Percentiles rank a stretch among this genome's conserved stretches.
Conservation (phyloP, 2,888 invertebrate species). For the Hipparchia semele region DNA sequence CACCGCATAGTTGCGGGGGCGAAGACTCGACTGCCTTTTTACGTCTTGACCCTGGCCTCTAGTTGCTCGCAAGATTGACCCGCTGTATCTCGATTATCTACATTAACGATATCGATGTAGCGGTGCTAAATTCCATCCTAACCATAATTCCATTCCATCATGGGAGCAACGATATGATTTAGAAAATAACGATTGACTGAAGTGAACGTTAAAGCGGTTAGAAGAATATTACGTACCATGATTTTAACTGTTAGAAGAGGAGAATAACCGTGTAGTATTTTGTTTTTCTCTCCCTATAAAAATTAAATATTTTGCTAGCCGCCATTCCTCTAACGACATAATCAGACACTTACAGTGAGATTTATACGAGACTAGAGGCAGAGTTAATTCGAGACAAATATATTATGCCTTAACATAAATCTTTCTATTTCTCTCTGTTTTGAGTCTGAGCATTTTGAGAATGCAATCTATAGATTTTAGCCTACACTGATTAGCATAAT, state of each 20-base stretch:
- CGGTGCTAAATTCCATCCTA: constrained; percentile 27
- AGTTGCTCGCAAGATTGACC: constrained; percentile 54
- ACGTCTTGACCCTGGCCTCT: constrained; percentile 64
- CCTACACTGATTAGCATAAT: background rate
- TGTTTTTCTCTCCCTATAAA: too few relatives aligned
- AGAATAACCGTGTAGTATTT: background rate
- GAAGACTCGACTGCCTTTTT: constrained; percentile 51
- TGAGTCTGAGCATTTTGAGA: background rate
- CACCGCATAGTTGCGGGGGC: background rate
- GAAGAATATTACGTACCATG: background rate
- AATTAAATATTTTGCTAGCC: too few relatives aligned
- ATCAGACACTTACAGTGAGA: too few relatives aligned
- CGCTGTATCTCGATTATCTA: constrained; percentile 53
- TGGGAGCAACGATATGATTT: constrained; percentile 25
- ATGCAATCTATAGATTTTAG: too few relatives aligned
- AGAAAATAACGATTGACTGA: background rate
- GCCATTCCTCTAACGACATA: too few relatives aligned
- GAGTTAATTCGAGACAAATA: too few relatives aligned
- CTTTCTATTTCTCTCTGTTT: too few relatives aligned
- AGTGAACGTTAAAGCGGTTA: background rate
- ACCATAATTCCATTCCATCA: constrained; percentile 3
- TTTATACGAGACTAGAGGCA: too few relatives aligned
- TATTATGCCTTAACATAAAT: too few relatives aligned
- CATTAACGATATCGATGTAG: constrained; percentile 39
- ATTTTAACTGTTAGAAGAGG: background rate